phyloP scores from a whole-genome alignment of 2,888 invertebrate species.

The Clunio marinus region DNA sequence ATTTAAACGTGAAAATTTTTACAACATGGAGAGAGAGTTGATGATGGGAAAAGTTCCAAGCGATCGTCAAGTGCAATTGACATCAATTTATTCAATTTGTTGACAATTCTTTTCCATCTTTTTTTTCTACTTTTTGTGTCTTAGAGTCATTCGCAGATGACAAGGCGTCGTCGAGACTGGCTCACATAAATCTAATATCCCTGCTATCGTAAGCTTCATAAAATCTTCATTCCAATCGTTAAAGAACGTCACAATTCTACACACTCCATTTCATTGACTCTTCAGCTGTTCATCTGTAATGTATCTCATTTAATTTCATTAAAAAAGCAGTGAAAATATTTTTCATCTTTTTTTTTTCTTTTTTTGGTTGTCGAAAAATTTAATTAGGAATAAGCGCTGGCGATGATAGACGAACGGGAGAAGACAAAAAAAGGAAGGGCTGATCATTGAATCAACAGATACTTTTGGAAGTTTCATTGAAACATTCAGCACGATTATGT shows the following conservation, averaged over 20 bases:
- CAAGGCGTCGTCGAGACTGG: slow-evolving; percentile 31
- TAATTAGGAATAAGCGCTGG: slow-evolving; percentile 17
- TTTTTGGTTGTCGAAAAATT: slow-evolving; percentile 24
- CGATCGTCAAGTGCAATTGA: background rate
- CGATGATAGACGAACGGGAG: background rate
- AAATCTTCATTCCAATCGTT: slow-evolving; percentile 24
- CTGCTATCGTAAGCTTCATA: slow-evolving; percentile 5
- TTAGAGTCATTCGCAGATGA: background rate
- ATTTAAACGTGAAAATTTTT: background rate
- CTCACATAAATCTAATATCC: slow-evolving; percentile 26
- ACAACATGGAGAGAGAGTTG: background rate
- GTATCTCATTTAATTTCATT: slow-evolving; percentile 33
- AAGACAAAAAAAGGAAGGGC: background rate
- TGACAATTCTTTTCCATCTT: background rate
- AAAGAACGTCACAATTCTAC: slow-evolving; percentile 8
- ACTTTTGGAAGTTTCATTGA: background rate
- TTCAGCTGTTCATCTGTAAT: slow-evolving; percentile 25
- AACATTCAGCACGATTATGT: slow-evolving; percentile 7
- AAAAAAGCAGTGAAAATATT: background rate
- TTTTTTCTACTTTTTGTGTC: background rate
- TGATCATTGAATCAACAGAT: slow-evolving; percentile 27
- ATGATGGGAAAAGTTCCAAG: slow-evolving; percentile 11
- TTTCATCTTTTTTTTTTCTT: background rate
- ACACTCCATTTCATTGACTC: slow-evolving; percentile 25
- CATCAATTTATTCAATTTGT: slow-evolving; percentile 18